A percentile compares a stretch with the other conserved stretches of the same genome.
These are phyloP conservation scores for Drosophila engyochracea DNA, from an alignment of 2,888 invertebrate species.

Conservation along the genomic window DNA sequence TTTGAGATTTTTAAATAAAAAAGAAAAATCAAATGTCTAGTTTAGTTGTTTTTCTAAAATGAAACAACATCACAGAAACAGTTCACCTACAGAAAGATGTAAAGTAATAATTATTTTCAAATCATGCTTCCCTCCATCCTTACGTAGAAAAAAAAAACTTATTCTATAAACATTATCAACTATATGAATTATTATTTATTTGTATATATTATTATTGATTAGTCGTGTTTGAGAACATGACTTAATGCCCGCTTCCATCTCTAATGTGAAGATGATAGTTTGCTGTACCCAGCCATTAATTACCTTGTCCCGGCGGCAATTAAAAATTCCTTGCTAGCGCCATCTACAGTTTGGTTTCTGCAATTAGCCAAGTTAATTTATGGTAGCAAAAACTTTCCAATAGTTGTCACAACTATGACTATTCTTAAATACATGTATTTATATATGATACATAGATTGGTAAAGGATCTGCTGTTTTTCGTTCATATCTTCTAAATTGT, in stretches of 20 bases:
- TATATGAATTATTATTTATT: background rate
- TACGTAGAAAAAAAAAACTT: background rate
- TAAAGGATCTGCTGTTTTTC: conserved; percentile 30
- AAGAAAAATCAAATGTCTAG: too few species aligned
- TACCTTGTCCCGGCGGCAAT: conserved; percentile 41
- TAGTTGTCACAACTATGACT: conserved; percentile 46
- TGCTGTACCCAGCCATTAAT: conserved; percentile 37
- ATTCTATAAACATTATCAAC: background rate
- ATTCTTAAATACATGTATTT: conserved; percentile 5
- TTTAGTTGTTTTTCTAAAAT: too few species aligned
- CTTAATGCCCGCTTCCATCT: conserved; percentile 14
- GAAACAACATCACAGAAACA: background rate
- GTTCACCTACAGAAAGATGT: background rate
- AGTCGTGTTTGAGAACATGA: background rate
- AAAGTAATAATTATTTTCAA: background rate
- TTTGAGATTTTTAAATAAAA: too few species aligned
- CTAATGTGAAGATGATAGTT: conserved; percentile 15
- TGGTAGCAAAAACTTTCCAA: conserved; percentile 44
- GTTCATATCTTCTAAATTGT: conserved; percentile 63
- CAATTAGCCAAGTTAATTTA: conserved; percentile 51
- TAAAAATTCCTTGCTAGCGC: conserved; percentile 52
- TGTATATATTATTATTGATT: background rate
- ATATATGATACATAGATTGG: background rate
- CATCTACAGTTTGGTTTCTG: conserved; percentile 43
- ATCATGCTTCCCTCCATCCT: background rate